Percentiles rank a stretch among this genome's conserved stretches.
Evolutionary conservation across 2,888 invertebrate species (phyloP).

Genomic region (Boloria selene): DNA sequence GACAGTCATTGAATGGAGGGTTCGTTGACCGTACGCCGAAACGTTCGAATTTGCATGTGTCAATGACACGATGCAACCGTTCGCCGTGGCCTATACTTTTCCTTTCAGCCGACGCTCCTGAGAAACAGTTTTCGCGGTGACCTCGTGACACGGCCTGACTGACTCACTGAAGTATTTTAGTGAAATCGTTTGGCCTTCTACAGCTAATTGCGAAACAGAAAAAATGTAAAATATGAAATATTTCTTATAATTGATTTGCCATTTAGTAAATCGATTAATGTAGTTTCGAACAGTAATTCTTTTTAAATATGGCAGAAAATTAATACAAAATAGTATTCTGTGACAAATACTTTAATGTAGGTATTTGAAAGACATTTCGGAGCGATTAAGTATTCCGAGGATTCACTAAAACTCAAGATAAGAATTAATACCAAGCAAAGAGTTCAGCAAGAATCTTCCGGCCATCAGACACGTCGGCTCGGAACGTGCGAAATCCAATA

Average conservation of each 20-base stretch:
- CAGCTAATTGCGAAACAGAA: constrained; percentile 19
- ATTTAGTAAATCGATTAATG: not conserved
- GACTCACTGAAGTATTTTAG: constrained; percentile 43
- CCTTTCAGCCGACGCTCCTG: constrained; percentile 70
- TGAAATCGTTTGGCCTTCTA: constrained; percentile 50
- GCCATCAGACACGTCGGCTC: constrained; percentile 77
- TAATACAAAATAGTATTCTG: not conserved
- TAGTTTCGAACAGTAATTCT: too few relatives aligned
- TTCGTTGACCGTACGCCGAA: constrained; percentile 73
- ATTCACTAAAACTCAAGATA: constrained; percentile 54
- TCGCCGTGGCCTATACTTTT: constrained; percentile 70
- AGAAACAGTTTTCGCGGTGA: constrained; percentile 70
- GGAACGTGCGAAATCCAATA: constrained; percentile 81
- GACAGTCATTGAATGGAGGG: constrained; percentile 79
- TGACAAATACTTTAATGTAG: not conserved
- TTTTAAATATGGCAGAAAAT: constrained; percentile 2
- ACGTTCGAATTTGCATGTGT: constrained; percentile 79
- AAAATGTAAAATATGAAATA: constrained; percentile 14
- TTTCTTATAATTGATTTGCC: constrained; percentile 18
- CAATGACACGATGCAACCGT: constrained; percentile 73
- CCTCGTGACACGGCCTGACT: constrained; percentile 64
- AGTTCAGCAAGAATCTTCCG: constrained; percentile 78
- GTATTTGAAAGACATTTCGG: constrained; percentile 4
- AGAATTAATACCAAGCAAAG: constrained; percentile 72
- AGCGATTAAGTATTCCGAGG: constrained; percentile 38